These are phyloP conservation scores for Enhydra lutris DNA, from an alignment of 2,113 vertebrate species.

Conservation along the genomic window DNA sequence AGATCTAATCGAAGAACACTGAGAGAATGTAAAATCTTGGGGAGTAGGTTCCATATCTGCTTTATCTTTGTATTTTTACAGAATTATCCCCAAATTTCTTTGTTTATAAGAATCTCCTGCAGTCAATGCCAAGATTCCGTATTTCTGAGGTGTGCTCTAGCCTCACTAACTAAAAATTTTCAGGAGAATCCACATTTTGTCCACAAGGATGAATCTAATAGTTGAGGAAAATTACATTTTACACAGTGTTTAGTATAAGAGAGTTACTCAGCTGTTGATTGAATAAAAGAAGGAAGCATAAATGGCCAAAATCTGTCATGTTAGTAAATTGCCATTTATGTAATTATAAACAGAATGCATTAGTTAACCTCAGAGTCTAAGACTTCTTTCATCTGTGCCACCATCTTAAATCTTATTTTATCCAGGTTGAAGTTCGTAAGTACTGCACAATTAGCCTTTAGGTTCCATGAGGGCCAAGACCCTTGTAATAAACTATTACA, in stretches of 20 bases:
- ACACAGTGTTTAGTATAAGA: background rate
- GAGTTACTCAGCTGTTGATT: background rate
- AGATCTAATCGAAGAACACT: constrained; percentile 38
- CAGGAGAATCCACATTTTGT: background rate
- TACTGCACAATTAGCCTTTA: background rate
- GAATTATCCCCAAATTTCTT: background rate
- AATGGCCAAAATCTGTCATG: background rate
- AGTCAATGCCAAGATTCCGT: background rate
- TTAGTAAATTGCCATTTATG: background rate
- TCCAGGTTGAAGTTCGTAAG: background rate
- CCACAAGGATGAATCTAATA: background rate
- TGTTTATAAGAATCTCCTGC: background rate
- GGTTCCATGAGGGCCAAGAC: background rate
- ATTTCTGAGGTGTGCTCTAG: background rate
- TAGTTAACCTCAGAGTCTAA: background rate
- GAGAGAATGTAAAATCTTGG: background rate
- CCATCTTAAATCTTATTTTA: background rate
- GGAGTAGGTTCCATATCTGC: background rate
- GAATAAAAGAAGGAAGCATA: background rate
- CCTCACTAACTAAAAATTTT: background rate
- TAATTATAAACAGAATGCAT: background rate
- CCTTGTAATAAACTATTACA: background rate
- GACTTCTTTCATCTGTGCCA: background rate
- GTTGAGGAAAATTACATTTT: background rate
- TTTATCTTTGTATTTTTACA: background rate